Evolutionary conservation across 35 echinoderm and acorn worm species (phyloP), one percentile per base, ranked within the genome.

Genomic region (Heliocidaris tuberculata): DNA sequence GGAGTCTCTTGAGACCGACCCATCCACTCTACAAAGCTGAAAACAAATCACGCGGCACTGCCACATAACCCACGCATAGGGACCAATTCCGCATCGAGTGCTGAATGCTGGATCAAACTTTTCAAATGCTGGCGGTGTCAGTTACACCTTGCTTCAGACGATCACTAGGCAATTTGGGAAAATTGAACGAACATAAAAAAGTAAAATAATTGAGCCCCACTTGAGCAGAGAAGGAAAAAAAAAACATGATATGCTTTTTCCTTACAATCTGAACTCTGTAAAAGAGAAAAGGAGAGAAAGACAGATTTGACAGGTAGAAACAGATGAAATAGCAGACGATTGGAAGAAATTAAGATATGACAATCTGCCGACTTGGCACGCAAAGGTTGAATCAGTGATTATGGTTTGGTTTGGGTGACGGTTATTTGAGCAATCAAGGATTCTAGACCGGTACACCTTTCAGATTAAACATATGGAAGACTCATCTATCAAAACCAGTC

Each of bases 111-210:
- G 50, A 93, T 49, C 31, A 89, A 89, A 93, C 91, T 93, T 59
- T 16, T 24, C 91, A 49, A 93, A 49, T 93, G 50, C 91, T 93
- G 11, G 17, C n/a, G 47, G 50, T 93, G 48, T 93, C 48, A 48
- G 24, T 93, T 93, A 93, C 91, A 93, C 47, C 32, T 93, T 93
- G 10, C 50, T 93, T 12, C 31, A 89, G 87, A 89, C 31, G 31
- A 89, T 89, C 87, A 89, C 31, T 48, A 31, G 87, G 31, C 47
- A 19, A 89, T 89, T 89, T 48, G 87, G 47, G 31, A 42, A 89
- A 32, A 89, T 48, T 89, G 87, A 32, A 89, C 87, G 87, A 32
- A 89, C 87, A 48, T 21, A 78, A 78, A 78, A 78, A 78, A 78
- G 65, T 78, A 78, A 78, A 78, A 78, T 78, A 78, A 78, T 78